Conservation (phyloP, 2,888 invertebrate genomes). For the Papilio protenor region DNA sequence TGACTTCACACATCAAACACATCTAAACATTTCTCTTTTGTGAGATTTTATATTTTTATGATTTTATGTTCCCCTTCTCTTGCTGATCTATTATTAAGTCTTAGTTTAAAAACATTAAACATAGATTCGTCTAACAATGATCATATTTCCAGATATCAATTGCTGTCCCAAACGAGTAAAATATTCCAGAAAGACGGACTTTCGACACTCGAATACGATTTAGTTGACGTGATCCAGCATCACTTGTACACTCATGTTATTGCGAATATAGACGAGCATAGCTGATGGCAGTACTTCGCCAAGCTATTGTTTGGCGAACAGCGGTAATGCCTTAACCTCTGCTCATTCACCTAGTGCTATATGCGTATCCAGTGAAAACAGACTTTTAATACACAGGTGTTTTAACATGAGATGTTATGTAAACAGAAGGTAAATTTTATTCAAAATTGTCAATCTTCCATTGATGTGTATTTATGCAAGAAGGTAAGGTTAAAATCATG, state of each 20-base stretch:
- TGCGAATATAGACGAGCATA: slow-evolving; percentile 89
- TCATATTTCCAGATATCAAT: slow-evolving; percentile 88
- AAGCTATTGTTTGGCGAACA: slow-evolving; percentile 82
- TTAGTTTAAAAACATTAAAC: too few relatives aligned
- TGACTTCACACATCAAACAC: not conserved
- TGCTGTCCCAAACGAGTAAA: slow-evolving; percentile 92
- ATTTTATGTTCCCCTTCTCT: too few relatives aligned
- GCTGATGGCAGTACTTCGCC: slow-evolving; percentile 88
- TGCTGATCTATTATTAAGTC: too few relatives aligned
- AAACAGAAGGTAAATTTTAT: not conserved
- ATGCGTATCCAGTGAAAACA: not conserved
- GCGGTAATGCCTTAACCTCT: slow-evolving; percentile 60
- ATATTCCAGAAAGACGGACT: slow-evolving; percentile 94
- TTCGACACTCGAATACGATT: slow-evolving; percentile 91
- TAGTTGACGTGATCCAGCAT: slow-evolving; percentile 87
- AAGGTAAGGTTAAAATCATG: not conserved
- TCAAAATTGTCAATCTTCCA: not conserved
- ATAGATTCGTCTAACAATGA: not conserved
- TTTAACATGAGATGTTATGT: slow-evolving; percentile 15
- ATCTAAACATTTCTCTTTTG: too few relatives aligned
- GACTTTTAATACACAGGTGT: not conserved
- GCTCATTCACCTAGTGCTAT: slow-evolving; percentile 23
- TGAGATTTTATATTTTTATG: too few relatives aligned
- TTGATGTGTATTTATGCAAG: not conserved
- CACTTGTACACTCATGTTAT: slow-evolving; percentile 93